Evolutionary conservation across 1,140 invertebrate genomes (phyloP), one percentile per base, ranked within the genome.

Genomic region (Ptiloglossa arizonensis): DNA sequence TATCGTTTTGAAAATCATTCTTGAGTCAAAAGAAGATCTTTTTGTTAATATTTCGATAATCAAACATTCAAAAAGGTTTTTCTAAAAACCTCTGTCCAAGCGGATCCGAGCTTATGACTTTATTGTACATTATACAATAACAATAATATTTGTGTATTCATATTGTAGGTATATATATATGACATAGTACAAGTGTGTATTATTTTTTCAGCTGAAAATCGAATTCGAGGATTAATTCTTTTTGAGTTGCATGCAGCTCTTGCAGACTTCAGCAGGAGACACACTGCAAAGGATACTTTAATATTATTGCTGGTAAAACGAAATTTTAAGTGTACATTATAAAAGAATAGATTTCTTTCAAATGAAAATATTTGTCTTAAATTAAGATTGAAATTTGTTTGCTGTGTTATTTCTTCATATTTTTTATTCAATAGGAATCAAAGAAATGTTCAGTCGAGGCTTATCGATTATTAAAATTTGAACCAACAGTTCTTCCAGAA

Each of bases 221-320:
- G 96, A 57, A 89, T 95, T 17, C 91, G 95, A 69, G 96, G 96
- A 2, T 90, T 94, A 0, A 82, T 96, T n/a, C 91, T 96, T 38
- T 96, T 96, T 79, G 96, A 96, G 87, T 89, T 96, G 19, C 96
- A 96, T 85, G 95, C 95, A 15, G 94, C 95, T 0, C 89, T 96
- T 15, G 94, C 95, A 0, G 96, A 96, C 88, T 93, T 93, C 9
- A 95, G 94, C 0, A 92, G 95, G n/a, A 92, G 96, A 60, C 88
- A 88, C 38, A 1, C 5, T 17, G 38, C 46, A 2, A 22, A 22
- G 5, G 62, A 57, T 8, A 67, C 38, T n/a, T 5, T 46, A 8
- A 0, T 56, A 6, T 5, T 17, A 27, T 57, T 74, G 11, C 1
- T 44, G 72, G 72, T 74, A 57, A 74, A 44, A 32, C 1, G 19